These are phyloP conservation scores for Dorcus parallelipipedus DNA, from an alignment of 2,888 invertebrate species.

Conservation along the genomic window DNA sequence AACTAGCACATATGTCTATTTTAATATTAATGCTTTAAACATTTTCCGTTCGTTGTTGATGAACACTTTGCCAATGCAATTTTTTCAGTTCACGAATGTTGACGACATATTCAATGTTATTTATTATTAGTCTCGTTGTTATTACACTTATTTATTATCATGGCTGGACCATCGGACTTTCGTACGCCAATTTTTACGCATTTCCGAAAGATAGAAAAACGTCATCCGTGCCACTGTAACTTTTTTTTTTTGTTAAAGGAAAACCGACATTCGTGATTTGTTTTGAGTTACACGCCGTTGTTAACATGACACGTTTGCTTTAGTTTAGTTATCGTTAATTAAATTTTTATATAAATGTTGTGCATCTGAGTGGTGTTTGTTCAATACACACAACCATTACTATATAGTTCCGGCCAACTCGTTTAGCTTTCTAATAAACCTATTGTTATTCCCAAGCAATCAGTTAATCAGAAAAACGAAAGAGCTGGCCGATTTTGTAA, in stretches of 20 bases:
- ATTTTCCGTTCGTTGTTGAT: conserved; percentile 29
- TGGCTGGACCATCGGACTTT: conserved; percentile 16
- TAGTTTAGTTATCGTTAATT: conserved; percentile 39
- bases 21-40: conserved; percentile 19
- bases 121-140: conserved; percentile 6
- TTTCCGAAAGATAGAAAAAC: conserved; percentile 5
- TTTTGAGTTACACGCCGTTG: conserved; percentile 15
- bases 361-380: conserved; percentile 40
- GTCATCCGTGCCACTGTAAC: not conserved
- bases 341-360: conserved; percentile 48
- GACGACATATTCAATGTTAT: conserved; percentile 1
- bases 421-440: conserved; percentile 24
- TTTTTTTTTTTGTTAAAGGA: not conserved
- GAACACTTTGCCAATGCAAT: conserved; percentile 26
- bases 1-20: conserved; percentile 26
- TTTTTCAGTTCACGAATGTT: conserved; percentile 28
- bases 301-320: conserved; percentile 4
- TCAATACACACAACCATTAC: conserved; percentile 4
- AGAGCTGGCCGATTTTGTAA: conserved; percentile 1
- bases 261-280: conserved; percentile 13
- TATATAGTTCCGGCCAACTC: not conserved
- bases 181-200: conserved; percentile 6
- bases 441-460: conserved; percentile 45
- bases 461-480: conserved; percentile 26
- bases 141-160: conserved; percentile 3